Evolutionary conservation across 2,888 invertebrate species (phyloP).

Genomic region (Escarpia spicata): DNA sequence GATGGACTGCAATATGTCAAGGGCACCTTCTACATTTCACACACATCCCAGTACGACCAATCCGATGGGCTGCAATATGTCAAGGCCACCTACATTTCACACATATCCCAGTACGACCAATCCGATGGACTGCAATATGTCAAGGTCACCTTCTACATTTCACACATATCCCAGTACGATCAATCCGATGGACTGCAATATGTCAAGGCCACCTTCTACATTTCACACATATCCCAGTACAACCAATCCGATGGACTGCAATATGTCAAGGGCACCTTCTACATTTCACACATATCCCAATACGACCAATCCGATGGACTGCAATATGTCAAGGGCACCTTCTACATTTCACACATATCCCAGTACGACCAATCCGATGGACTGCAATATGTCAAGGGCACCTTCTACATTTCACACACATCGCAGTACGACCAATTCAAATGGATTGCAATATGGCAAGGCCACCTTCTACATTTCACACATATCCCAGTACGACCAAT

Average conservation of each 20-base stretch:
- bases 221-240: conserved; percentile 79
- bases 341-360: conserved; percentile 78
- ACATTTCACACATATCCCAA: conserved; percentile 78
- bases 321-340: conserved; percentile 40
- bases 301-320: conserved; percentile 75
- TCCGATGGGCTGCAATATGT: conserved; percentile 74
- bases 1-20: conserved; percentile 73
- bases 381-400: conserved; percentile 68
- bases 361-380: conserved; percentile 71
- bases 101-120: conserved; percentile 74
- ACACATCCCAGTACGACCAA: conserved; percentile 63
- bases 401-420: conserved; percentile 68
- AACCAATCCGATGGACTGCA: conserved; percentile 74
- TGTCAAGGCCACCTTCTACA: neutral
- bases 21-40: neutral
- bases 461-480: conserved; percentile 69
- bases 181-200: conserved; percentile 74
- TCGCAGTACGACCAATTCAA: conserved; percentile 71
- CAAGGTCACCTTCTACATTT: conserved; percentile 63
- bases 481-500: conserved; percentile 75
- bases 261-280: conserved; percentile 36
- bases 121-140: conserved; percentile 74
- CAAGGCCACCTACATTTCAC: conserved; percentile 69
- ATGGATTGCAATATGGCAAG: conserved; percentile 74
- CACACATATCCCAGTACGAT: conserved; percentile 77